Percentiles rank a stretch among this genome's conserved stretches.
phyloP scores from a whole-genome alignment of 2,797 vertebrate genomes.

The Bufotes viridis region DNA sequence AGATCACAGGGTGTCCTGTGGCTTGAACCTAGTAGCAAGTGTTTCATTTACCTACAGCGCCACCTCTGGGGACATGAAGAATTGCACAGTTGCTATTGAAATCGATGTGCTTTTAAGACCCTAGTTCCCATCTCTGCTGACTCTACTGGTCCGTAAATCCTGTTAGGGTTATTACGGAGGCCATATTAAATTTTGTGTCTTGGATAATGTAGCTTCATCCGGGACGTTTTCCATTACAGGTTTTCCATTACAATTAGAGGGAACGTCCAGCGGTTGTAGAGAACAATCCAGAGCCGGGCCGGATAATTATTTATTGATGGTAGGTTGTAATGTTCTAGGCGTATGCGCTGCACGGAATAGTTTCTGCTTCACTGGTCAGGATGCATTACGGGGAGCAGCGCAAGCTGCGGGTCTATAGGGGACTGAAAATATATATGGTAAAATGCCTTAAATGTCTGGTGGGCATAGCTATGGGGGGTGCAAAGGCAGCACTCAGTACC shows the following conservation, averaged over 20 bases:
- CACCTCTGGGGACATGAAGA: not conserved
- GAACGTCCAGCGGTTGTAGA: slow-evolving; percentile 1
- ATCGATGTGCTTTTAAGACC: not conserved
- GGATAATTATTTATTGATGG: slow-evolving; percentile 32
- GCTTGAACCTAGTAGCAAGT: no score
- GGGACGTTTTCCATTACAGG: not conserved
- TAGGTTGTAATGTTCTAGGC: not conserved
- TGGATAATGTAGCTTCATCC: not conserved
- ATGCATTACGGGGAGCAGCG: slow-evolving; percentile 12
- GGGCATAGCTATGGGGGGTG: no score
- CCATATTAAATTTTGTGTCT: not conserved
- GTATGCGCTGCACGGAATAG: not conserved
- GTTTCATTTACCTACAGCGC: not conserved
- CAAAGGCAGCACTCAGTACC: no score
- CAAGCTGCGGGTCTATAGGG: not conserved
- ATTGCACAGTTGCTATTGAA: not conserved
- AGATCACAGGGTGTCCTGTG: no score
- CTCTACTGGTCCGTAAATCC: not conserved
- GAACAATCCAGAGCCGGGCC: slow-evolving; percentile 3
- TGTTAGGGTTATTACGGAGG: not conserved
- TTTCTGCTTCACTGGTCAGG: slow-evolving; percentile 20
- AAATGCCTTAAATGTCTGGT: not conserved
- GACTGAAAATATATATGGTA: not conserved
- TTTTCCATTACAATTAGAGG: slow-evolving; percentile 8
- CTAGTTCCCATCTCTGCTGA: not conserved